phyloP scores from a whole-genome alignment of 2,113 vertebrate species.

The Galemys pyrenaicus region DNA sequence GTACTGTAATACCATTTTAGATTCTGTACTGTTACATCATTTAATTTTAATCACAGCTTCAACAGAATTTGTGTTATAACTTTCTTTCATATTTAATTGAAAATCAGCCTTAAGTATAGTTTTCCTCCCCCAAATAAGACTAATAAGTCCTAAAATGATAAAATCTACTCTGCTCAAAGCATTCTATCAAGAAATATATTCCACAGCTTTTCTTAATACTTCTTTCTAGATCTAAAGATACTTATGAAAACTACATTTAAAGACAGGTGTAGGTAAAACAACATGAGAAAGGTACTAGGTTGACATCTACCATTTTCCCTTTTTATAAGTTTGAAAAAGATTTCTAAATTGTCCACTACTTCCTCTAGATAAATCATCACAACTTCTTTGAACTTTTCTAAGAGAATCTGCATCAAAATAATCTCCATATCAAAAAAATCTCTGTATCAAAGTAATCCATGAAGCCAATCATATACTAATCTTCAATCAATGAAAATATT shows the following conservation, averaged over 20 bases:
- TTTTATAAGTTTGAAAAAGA: neutral
- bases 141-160: neutral
- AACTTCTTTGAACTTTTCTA: neutral
- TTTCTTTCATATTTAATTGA: neutral
- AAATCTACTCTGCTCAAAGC: neutral
- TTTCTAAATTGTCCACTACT: conserved; percentile 5
- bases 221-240: conserved; percentile 31
- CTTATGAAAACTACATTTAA: neutral
- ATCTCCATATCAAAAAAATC: conserved; percentile 22
- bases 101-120: conserved; percentile 3
- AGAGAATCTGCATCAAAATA: conserved; percentile 44
- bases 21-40: neutral
- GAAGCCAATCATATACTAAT: neutral
- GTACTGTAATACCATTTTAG: conserved; percentile 37
- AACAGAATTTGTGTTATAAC: neutral
- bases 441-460: conserved; percentile 17
- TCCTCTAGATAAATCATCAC: neutral
- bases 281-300: neutral
- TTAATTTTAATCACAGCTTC: conserved; percentile 14
- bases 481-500: neutral
- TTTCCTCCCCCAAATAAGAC: conserved; percentile 14
- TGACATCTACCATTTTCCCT: neutral
- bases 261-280: neutral
- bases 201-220: neutral
- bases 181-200: neutral